Evolutionary conservation across 2,888 invertebrate species (phyloP).

Genomic region (Thera britannica): DNA sequence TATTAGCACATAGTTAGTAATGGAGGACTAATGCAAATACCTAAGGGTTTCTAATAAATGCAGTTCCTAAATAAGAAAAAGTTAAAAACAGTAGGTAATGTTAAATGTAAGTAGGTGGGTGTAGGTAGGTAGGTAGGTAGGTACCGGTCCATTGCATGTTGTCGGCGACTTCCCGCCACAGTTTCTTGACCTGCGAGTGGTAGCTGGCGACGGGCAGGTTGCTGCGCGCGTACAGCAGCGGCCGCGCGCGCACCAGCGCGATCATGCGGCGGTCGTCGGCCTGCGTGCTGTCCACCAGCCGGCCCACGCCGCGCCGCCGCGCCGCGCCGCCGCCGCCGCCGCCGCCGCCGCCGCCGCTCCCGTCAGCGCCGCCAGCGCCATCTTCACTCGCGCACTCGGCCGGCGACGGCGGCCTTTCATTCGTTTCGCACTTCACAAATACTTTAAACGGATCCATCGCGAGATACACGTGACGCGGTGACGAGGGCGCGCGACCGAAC

Average conservation of each 20-base stretch:
- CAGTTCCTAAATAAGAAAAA: too few relatives aligned
- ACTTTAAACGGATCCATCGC: constrained; percentile 26
- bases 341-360: constrained; percentile 11
- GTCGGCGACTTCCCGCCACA: constrained; percentile 74
- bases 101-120: too few relatives aligned
- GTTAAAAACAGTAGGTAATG: too few relatives aligned
- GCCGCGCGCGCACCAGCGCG: constrained; percentile 70
- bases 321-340: constrained; percentile 10
- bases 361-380: constrained; percentile 15
- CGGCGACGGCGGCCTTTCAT: constrained; percentile 19
- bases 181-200: constrained; percentile 70
- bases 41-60: too few relatives aligned
- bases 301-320: constrained; percentile 57
- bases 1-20: too few relatives aligned
- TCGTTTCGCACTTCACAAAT: constrained; percentile 24
- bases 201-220: constrained; percentile 79
- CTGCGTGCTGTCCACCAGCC: constrained; percentile 71
- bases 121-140: constrained; percentile 5
- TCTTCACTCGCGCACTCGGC: not conserved
- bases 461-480: constrained; percentile 40
- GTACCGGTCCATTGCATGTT: constrained; percentile 76
- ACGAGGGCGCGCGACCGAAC: constrained; percentile 49
- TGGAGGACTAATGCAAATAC: too few relatives aligned
- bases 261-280: constrained; percentile 78
- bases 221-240: constrained; percentile 74